Conservation (phyloP, 1,140 invertebrate species). For the Drosophila ogumai region DNA sequence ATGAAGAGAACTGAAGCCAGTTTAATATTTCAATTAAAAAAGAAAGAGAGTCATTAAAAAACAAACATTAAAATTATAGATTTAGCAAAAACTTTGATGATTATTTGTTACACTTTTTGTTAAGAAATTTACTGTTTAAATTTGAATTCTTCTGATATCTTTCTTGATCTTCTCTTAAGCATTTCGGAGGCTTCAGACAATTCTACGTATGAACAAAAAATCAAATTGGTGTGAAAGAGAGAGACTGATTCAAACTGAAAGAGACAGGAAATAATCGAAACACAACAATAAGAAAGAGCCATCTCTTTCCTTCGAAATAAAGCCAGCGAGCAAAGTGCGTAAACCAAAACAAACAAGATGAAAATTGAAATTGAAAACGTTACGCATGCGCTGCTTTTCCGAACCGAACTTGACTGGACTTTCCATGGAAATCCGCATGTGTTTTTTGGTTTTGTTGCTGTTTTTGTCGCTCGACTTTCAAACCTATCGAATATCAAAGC, state of each 20-base stretch:
- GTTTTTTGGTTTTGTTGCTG: slow-evolving; percentile 1
- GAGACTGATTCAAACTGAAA: not conserved
- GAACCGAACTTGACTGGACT: slow-evolving; percentile 28
- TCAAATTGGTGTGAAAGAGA: not conserved
- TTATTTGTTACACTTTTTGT: not conserved
- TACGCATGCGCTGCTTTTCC: slow-evolving; percentile 74
- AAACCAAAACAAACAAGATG: slow-evolving; percentile 36
- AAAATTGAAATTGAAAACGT: slow-evolving; percentile 81
- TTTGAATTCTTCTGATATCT: not conserved
- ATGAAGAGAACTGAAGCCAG: not conserved
- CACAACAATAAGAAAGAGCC: slow-evolving; percentile 2
- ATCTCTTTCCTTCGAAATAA: not conserved
- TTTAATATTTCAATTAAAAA: not conserved
- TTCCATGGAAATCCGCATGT: slow-evolving; percentile 29
- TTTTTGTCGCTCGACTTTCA: slow-evolving; percentile 56
- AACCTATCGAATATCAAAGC: slow-evolving; percentile 74
- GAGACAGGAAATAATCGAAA: slow-evolving; percentile 8
- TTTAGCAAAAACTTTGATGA: not conserved
- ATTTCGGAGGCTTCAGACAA: slow-evolving; percentile 24
- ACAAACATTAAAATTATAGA: not conserved
- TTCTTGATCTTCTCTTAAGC: slow-evolving; percentile 19
- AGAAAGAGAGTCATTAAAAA: not conserved
- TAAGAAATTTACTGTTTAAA: not conserved
- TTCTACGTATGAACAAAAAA: not conserved
- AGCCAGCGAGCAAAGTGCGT: slow-evolving; percentile 32